Conservation (phyloP, 2,888 invertebrate genomes). For the Brachyptera risi region DNA sequence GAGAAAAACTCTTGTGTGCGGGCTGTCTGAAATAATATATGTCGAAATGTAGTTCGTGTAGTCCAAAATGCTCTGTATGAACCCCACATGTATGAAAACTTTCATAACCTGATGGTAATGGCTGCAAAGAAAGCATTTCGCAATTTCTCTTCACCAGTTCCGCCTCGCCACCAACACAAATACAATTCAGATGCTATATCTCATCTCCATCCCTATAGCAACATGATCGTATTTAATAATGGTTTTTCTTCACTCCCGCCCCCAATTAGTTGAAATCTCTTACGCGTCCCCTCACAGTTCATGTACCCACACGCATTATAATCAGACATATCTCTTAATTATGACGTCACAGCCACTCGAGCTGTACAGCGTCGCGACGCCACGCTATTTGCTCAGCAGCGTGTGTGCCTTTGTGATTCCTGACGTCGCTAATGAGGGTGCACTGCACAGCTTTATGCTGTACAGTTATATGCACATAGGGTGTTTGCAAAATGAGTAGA, state of each 20-base stretch:
- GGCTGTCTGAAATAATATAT: too few species aligned
- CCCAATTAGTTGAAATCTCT: slow-evolving; percentile 9
- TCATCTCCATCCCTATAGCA: background rate
- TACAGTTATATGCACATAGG: too few species aligned
- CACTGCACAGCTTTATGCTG: too few species aligned
- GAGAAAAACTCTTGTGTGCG: too few species aligned
- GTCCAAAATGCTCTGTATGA: too few species aligned
- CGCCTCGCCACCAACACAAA: background rate
- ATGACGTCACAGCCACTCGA: slow-evolving; percentile 27
- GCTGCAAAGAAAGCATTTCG: too few species aligned
- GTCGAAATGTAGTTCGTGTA: too few species aligned
- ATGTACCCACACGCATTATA: background rate
- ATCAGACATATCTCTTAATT: slow-evolving; percentile 20
- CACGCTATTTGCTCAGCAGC: slow-evolving; percentile 20
- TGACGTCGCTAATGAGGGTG: slow-evolving; percentile 23
- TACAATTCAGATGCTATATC: too few species aligned
- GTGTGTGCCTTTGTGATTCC: slow-evolving; percentile 24
- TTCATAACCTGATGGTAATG: too few species aligned
- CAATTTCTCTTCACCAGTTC: too few species aligned
- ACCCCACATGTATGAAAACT: too few species aligned
- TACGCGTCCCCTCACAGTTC: background rate
- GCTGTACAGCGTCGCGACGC: slow-evolving; percentile 4
- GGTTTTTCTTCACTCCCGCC: slow-evolving; percentile 3
- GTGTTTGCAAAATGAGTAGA: too few species aligned
- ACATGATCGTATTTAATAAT: slow-evolving; percentile 9